Percentiles rank a stretch among this genome's conserved stretches.
Conservation (phyloP, 2,888 invertebrate species). For the Amiota minor region DNA sequence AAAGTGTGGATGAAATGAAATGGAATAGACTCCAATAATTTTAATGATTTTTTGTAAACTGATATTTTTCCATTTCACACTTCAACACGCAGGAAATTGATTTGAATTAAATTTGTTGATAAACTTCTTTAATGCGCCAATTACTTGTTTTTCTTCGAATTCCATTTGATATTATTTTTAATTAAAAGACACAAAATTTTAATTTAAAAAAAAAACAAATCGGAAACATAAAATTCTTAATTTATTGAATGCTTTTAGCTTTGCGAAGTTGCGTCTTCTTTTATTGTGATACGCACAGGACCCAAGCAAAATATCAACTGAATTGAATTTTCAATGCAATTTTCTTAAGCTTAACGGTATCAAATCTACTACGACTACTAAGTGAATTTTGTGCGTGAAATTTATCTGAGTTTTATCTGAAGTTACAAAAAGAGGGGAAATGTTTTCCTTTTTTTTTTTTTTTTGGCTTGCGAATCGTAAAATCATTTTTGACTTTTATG, state of each 20-base stretch:
- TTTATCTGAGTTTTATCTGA: conserved; percentile 22
- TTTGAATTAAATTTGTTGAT: neutral
- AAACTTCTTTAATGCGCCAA: neutral
- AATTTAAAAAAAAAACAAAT: neutral
- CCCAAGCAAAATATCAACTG: conserved; percentile 55
- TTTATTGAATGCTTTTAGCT: too few relatives aligned
- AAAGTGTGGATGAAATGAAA: too few relatives aligned
- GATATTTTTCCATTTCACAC: conserved; percentile 2
- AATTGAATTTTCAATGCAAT: conserved; percentile 52
- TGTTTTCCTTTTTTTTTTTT: neutral
- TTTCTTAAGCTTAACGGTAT: conserved; percentile 22
- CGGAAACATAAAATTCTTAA: neutral
- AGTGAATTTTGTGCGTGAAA: too few relatives aligned
- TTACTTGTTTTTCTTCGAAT: neutral
- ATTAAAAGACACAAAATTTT: neutral
- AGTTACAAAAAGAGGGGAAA: conserved; percentile 11
- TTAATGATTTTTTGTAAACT: conserved; percentile 1
- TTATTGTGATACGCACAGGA: conserved; percentile 36
- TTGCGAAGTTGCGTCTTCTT: conserved; percentile 19
- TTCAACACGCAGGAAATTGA: neutral
- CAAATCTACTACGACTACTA: too few relatives aligned
- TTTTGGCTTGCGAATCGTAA: too few relatives aligned
- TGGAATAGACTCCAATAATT: neutral
- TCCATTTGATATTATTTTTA: too few relatives aligned
- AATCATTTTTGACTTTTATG: too few relatives aligned